Base-by-base conservation (phyloP, 2,888 invertebrate species). In the Drosophila atripex region DNA sequence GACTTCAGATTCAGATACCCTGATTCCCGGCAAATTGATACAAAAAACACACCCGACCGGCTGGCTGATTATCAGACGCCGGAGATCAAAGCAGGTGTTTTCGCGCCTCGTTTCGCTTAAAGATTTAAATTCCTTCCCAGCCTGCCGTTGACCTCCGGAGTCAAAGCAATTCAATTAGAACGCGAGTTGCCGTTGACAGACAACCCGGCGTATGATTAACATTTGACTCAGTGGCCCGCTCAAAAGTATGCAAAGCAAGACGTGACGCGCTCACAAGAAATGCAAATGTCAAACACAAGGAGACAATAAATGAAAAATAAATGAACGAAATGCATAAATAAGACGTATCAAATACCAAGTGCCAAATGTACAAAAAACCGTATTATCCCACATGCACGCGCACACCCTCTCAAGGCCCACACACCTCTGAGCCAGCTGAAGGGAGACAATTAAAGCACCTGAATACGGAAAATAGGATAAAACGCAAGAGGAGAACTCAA, bases 241-340 rank as follows among this genome's bases (percentile, higher is more conserved):
- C 52, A 73, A 72, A 76, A 70, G 73, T 84, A 80, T 84, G 86
- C 80, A 75, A 84, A 77, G 12, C 55, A 61, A 30, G 72, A 72
- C 72, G 73, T 75, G 86, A 77, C 80, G 65, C 54, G 49, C 64
- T 53, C 59, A 35, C 57, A 49, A 56, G 56, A 85, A 76, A 82
- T 88, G 88, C 88, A 82, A 82, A 82, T 82, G 65, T 32, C 69
- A 68, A 71, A 58, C 61, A 66, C 64, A 80, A 65, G 70, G 70
- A 76, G 50, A 60, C 84, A 53, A 72, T 74, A 68, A 73, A 75
- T 84, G 83, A 71, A 75, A 88, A 68, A 65, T 54, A 65, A 53
- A 82, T 70, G 73, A 70, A 66, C 50, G 74, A 73, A 88, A 79
- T 88, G 86, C 79, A 86, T 86, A 82, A 86, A 78, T 74, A 76